Percentiles rank a stretch among this genome's conserved stretches.
Evolutionary conservation across 2,797 vertebrate genomes (phyloP).

Genomic region (Helarctos malayanus): DNA sequence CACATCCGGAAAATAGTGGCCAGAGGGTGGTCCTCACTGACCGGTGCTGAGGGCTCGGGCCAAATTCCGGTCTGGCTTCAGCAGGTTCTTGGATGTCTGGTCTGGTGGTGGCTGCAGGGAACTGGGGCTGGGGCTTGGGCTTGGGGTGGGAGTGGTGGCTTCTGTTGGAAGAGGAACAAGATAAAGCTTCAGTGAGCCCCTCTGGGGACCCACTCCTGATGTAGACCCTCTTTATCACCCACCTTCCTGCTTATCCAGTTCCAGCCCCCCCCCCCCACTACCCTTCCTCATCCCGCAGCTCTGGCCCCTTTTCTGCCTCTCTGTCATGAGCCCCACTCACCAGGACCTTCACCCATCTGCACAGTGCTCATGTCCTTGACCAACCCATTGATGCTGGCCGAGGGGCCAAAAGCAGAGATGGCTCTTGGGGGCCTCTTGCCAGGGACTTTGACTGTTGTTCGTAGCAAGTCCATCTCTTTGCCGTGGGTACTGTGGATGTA

Average conservation of each 20-base stretch:
- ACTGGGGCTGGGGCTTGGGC: conserved; percentile 89
- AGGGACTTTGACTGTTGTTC: conserved; percentile 98
- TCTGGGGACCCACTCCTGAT: neutral
- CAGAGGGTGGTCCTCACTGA: conserved; percentile 82
- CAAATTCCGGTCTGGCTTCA: conserved; percentile 91
- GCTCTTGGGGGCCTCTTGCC: conserved; percentile 97
- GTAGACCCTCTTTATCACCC: neutral
- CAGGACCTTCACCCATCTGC: conserved; percentile 87
- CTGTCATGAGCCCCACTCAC: conserved; percentile 80
- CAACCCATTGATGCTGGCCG: conserved; percentile 94
- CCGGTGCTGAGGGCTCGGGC: conserved; percentile 89
- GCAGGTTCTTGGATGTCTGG: conserved; percentile 88
- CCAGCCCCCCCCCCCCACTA: neutral
- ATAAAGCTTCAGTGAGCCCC: neutral
- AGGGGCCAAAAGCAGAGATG: conserved; percentile 93
- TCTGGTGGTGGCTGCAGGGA: conserved; percentile 92
- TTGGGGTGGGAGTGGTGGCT: conserved; percentile 71
- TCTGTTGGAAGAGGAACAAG: conserved; percentile 61
- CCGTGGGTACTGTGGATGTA: conserved; percentile 96
- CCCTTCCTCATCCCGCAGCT: neutral
- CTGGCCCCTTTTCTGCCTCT: neutral
- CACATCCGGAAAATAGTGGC: neutral
- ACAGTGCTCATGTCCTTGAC: conserved; percentile 91
- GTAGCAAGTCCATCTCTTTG: conserved; percentile 97
- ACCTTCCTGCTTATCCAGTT: neutral